Percentiles rank a stretch among this genome's conserved stretches.
phyloP scores from a whole-genome alignment of 2,797 vertebrate species.

The Iguana delicatissima region DNA sequence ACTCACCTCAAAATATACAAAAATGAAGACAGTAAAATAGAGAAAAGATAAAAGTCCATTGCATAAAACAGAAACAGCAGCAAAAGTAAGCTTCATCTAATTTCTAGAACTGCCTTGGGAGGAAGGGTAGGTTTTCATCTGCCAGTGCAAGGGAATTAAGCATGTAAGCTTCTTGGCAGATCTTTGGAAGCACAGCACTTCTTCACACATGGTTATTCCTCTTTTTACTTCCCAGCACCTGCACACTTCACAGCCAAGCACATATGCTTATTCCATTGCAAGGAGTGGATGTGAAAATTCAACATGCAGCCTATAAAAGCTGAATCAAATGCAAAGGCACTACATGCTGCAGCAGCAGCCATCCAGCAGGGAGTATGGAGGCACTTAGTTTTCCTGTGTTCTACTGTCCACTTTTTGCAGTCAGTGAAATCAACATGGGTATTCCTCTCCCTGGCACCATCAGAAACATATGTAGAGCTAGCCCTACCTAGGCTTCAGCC shows the following conservation, averaged over 20 bases:
- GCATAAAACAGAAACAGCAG: background rate
- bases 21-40: background rate
- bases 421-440: too few relatives aligned
- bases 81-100: background rate
- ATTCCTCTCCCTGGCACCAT: too few relatives aligned
- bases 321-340: background rate
- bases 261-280: background rate
- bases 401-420: too few relatives aligned
- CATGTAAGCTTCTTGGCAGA: background rate
- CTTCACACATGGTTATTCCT: background rate
- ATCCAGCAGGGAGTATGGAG: too few relatives aligned
- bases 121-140: background rate
- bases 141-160: background rate
- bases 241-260: background rate
- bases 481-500: too few relatives aligned
- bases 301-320: background rate
- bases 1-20: background rate
- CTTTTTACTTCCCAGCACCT: background rate
- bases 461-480: too few relatives aligned
- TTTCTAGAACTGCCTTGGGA: background rate
- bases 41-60: background rate
- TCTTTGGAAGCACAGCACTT: background rate
- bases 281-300: background rate
- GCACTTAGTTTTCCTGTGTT: too few relatives aligned
- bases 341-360: background rate